These are phyloP conservation scores for Cercopithecus mona DNA, from an alignment of 2,113 vertebrate species.

Conservation along the genomic window DNA sequence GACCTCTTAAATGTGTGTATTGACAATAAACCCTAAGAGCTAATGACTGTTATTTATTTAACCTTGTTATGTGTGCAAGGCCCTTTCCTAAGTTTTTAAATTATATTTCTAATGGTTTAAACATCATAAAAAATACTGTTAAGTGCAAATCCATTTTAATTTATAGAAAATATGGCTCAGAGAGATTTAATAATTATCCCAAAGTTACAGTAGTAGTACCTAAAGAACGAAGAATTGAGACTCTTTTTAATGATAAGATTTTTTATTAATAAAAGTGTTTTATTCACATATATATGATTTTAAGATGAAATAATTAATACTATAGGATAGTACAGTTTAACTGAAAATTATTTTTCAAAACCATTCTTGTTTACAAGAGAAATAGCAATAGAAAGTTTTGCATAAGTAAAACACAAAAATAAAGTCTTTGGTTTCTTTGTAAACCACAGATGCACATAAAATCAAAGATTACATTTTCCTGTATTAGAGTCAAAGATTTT, in stretches of 20 bases:
- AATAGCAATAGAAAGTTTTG: not conserved
- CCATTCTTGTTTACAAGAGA: not conserved
- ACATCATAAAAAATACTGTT: not conserved
- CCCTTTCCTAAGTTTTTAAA: constrained; percentile 2
- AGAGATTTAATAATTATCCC: not conserved
- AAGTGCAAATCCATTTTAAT: not conserved
- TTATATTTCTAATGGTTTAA: constrained; percentile 9
- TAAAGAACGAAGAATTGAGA: not conserved
- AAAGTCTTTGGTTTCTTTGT: not conserved
- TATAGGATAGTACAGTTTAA: not conserved
- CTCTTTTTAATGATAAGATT: not conserved
- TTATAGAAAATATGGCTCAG: not conserved
- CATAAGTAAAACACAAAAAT: not conserved
- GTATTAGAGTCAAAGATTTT: fast-evolving
- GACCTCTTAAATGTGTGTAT: not conserved
- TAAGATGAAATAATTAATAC: not conserved
- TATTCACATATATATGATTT: not conserved
- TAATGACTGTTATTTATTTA: not conserved
- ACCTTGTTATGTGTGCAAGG: not conserved
- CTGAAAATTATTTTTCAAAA: not conserved
- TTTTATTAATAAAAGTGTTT: not conserved
- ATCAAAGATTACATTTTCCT: not conserved
- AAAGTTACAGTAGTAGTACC: not conserved
- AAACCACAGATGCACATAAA: not conserved
- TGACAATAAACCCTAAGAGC: not conserved